Conservation (phyloP, 2,888 invertebrate species). For the Drosophila parthenogenetica region DNA sequence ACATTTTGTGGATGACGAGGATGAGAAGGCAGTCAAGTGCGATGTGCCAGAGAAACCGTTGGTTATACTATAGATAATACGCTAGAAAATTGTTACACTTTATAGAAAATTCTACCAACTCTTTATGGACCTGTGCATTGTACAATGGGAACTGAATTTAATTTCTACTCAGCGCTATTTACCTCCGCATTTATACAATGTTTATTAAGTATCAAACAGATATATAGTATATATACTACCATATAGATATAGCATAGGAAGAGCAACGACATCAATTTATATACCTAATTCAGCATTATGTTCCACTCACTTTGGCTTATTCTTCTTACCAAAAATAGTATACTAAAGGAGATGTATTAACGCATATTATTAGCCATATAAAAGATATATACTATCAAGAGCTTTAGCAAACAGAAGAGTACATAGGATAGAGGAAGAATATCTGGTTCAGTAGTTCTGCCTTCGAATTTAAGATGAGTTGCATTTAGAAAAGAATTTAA, state of each 20-base stretch:
- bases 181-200: conserved; percentile 59
- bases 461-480: conserved; percentile 40
- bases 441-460: conserved; percentile 56
- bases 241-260: conserved; percentile 25
- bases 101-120: conserved; percentile 36
- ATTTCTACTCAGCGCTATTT: conserved; percentile 59
- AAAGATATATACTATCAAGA: conserved; percentile 19
- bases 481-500: conserved; percentile 65
- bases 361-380: background rate
- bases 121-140: conserved; percentile 55
- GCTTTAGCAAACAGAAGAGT: conserved; percentile 30
- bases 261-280: conserved; percentile 16
- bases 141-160: conserved; percentile 64
- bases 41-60: conserved; percentile 83
- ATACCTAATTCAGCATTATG: conserved; percentile 16
- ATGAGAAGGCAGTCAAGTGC: conserved; percentile 81
- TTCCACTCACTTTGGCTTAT: conserved; percentile 11
- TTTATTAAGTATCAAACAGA: conserved; percentile 34
- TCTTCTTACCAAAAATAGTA: conserved; percentile 3
- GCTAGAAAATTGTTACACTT: conserved; percentile 28
- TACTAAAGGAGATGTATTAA: conserved; percentile 1
- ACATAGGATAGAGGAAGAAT: conserved; percentile 11
- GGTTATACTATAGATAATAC: conserved; percentile 79
- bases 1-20: conserved; percentile 76
- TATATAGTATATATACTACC: conserved; percentile 32